Evolutionary conservation across 2,113 vertebrate species (phyloP), one percentile per base, ranked within the genome.

Genomic region (Peromyscus polionotus): DNA sequence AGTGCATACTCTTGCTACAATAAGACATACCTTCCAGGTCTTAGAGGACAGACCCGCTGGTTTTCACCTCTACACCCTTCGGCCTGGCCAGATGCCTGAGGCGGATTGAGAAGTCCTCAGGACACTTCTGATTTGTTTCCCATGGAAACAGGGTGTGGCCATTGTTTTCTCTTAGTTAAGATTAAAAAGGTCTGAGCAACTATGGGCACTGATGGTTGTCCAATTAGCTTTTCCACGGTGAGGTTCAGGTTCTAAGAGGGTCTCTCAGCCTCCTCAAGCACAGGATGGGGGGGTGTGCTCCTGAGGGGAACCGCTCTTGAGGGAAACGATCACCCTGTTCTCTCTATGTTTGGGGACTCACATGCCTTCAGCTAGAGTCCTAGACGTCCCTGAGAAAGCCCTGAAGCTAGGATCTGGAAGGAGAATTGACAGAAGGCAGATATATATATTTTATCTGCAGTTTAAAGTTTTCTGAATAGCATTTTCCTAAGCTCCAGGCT

Each of bases 391-490:
- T 22, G 54, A 76, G 61, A 89, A 95, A 91, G 93, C 65, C 94
- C 91, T 70, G 93, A 91, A 90, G 36, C 84, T 85, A 86, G 90
- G 92, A 76, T 51, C 39, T 72, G 42, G 67, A 28, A 65, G 83
- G 59, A 42, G 28, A 98, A 17, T 8, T 93, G 94, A 89, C 88
- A 95, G 83, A 91, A 89, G 0, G 10, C 77, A 70, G 48, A 80
- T 65, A 81, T 7, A 93, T 68, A 68, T 68, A 70, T 42, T 93
- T 92, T 75, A 75, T 80, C 88, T 12, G 84, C 59, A 45, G 42
- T 88, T 95, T 42, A 76, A 65, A 70, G 65, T 93, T 97, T 98
- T 96, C 87, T 95, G 97, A 97, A 95, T 51, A 98, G 92, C 80
- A 94, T 94, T 97, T 97, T 95, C 92, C 93, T 88, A 95, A 96